Evolutionary conservation across 2,888 invertebrate species (phyloP), one percentile per base, ranked within the genome.

Genomic region (Chrysodeixis includens): DNA sequence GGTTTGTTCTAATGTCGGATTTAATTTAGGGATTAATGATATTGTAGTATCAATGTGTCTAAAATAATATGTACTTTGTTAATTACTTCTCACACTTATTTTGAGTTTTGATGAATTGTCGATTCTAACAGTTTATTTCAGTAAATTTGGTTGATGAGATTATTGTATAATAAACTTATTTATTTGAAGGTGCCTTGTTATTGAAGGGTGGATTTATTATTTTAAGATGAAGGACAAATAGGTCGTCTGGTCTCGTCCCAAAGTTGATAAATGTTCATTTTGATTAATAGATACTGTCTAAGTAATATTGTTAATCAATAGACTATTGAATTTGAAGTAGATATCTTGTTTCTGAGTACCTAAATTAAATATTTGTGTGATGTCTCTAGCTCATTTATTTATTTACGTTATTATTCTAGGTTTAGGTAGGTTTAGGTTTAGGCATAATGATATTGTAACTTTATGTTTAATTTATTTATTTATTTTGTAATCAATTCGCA

Each of bases 1-100:
- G 65, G 66, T 67, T 72, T 49, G 59, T 56, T 70, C 30, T 66
- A 63, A 72, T 69, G 30, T 61, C 1, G 16, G 16, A 1, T 54
- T 53, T 52, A 53, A 62, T 60, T 8, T 52, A 56, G 59, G 49
- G 22, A 52, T 58, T 49, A 8, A 12, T 12, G 12, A 8, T 59
- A 12, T 49, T 72, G 59, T 64, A 61, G 57, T 60, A 56, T n/a
- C 22, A 52, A 40, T 16, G 16, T 20, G 35, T 65, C 22, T 49
- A 10, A 49, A 49, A 20, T 49, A 18, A n/a, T 40, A 16, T 26
- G 8, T 35, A 3, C 20, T 16, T n/a, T 8, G 3, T n/a, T 3
- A 30, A 18, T 26, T 54, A 30, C 12, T 54, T 54, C 12, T 30
- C 18, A 12, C 18, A 16, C 1, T 12, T 54, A n/a, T 9, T 18